Evolutionary conservation across 2,797 vertebrate species (phyloP).

Genomic region (Acestrorhynchus altus): DNA sequence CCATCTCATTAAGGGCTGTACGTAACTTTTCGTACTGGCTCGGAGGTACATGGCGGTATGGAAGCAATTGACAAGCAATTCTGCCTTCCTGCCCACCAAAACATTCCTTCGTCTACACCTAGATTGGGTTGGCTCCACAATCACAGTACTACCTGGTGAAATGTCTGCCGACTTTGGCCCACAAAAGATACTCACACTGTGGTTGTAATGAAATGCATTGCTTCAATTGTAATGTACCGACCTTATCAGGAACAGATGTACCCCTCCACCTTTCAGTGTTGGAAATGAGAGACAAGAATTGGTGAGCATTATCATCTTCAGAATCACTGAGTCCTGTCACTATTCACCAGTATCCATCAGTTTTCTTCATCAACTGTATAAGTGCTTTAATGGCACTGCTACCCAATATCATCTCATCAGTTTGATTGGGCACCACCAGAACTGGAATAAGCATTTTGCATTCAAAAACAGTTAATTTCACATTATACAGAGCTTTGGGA

Average conservation of each 20-base stretch:
- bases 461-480: constrained; percentile 53
- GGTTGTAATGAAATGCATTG: background rate
- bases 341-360: no score
- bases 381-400: constrained; percentile 57
- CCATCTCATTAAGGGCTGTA: background rate
- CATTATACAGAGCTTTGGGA: constrained; percentile 49
- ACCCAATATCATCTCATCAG: constrained; percentile 52
- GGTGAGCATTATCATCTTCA: background rate
- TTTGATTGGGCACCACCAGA: constrained; percentile 51
- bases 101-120: constrained; percentile 24
- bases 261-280: constrained; percentile 17
- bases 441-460: constrained; percentile 37
- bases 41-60: constrained; percentile 9
- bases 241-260: background rate
- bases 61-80: background rate
- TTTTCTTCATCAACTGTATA: constrained; percentile 36
- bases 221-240: background rate
- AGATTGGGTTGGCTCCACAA: constrained; percentile 11
- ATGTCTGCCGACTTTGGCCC: constrained; percentile 23
- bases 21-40: no score
- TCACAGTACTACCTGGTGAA: constrained; percentile 48
- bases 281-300: constrained; percentile 55
- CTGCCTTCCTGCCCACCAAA: constrained; percentile 1
- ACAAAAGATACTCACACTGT: constrained; percentile 20
- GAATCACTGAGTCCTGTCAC: no score